Evolutionary conservation across 2,888 invertebrate species (phyloP).

Genomic region (Eurytoma californica): DNA sequence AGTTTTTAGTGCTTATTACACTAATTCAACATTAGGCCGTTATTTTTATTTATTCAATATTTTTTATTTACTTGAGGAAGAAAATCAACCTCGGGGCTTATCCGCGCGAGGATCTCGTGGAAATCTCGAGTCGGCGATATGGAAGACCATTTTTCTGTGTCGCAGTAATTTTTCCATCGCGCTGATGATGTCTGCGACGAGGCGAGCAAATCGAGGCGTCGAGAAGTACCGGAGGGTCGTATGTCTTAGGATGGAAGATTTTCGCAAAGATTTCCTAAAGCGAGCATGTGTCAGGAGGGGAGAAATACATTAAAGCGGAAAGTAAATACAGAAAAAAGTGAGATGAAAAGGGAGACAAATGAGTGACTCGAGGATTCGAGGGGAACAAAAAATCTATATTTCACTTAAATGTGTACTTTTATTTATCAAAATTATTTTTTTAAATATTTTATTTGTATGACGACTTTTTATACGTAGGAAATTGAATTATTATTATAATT

Average conservation of each 20-base stretch:
- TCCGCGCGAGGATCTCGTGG: too few relatives aligned
- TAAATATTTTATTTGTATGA: too few relatives aligned
- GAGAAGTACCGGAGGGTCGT: constrained; percentile 34
- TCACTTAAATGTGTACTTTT: too few relatives aligned
- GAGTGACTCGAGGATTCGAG: neutral
- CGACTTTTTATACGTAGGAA: too few relatives aligned
- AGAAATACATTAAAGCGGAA: constrained; percentile 36
- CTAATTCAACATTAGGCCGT: too few relatives aligned
- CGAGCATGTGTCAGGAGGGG: constrained; percentile 27
- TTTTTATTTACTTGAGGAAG: too few relatives aligned
- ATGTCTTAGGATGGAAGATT: constrained; percentile 39
- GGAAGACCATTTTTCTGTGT: constrained; percentile 40
- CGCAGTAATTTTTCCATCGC: constrained; percentile 44
- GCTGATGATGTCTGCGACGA: constrained; percentile 34
- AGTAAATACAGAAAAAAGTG: neutral
- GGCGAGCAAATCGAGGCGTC: constrained; percentile 30
- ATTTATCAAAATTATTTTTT: too few relatives aligned
- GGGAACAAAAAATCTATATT: too few relatives aligned
- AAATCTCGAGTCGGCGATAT: constrained; percentile 4
- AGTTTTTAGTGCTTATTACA: too few relatives aligned
- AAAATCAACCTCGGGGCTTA: too few relatives aligned
- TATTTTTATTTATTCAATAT: too few relatives aligned
- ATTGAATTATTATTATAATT: too few relatives aligned
- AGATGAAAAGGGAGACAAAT: constrained; percentile 1
- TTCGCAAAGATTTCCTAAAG: constrained; percentile 49